Evolutionary conservation across 92 coral and sea anemone genomes (phyloP).

Genomic region (Meandrina meandrites): DNA sequence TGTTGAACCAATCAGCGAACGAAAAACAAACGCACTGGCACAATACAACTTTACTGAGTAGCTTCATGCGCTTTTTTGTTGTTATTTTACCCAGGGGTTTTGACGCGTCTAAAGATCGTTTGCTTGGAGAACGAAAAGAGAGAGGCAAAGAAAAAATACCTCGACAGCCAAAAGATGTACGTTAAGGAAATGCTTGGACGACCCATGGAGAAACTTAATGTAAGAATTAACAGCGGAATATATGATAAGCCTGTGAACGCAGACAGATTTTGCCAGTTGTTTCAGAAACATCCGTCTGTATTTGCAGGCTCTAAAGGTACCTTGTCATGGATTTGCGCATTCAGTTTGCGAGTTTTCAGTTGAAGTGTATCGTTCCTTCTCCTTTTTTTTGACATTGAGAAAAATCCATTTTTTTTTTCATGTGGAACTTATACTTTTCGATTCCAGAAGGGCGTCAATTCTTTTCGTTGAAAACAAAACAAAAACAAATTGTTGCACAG

Average conservation of each 20-base stretch:
- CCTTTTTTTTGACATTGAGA: too few species aligned
- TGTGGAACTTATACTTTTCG: too few species aligned
- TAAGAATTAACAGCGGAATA: too few species aligned
- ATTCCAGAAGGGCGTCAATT: too few species aligned
- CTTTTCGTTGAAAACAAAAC: too few species aligned
- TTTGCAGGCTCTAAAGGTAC: too few species aligned
- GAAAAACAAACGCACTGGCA: not conserved
- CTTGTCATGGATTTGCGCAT: not conserved
- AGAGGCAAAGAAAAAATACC: conserved; percentile 90
- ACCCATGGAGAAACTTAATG: conserved; percentile 98
- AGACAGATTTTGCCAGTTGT: too few species aligned
- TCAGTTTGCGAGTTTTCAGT: not conserved
- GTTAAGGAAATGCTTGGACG: conserved; percentile 94
- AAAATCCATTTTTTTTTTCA: too few species aligned
- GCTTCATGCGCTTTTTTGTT: not conserved
- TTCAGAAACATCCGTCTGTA: too few species aligned
- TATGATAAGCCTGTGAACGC: too few species aligned
- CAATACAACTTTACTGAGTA: not conserved
- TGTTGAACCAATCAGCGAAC: not conserved
- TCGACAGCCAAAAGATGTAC: conserved; percentile 83
- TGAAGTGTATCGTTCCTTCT: too few species aligned
- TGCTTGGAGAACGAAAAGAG: conserved; percentile 89
- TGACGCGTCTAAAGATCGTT: conserved; percentile 91
- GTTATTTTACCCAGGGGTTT: conserved; percentile 67
- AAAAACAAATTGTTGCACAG: too few species aligned